Conservation (phyloP, 2,888 invertebrate genomes). For the Volucella zonaria region DNA sequence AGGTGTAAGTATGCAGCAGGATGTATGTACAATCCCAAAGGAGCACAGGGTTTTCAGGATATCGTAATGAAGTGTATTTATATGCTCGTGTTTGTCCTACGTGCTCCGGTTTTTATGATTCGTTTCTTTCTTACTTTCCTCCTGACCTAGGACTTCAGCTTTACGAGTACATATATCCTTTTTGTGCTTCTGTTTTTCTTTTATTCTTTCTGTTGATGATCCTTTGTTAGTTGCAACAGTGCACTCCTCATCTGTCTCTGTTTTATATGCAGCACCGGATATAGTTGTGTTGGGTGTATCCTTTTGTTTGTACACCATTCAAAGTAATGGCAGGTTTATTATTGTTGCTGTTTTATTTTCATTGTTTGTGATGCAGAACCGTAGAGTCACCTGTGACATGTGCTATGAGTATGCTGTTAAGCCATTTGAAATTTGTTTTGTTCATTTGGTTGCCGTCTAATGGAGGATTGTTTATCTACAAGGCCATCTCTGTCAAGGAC, state of each 20-base stretch:
- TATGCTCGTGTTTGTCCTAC: slow-evolving; percentile 70
- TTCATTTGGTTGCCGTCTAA: slow-evolving; percentile 56
- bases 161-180: background rate
- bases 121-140: slow-evolving; percentile 45
- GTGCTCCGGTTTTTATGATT: slow-evolving; percentile 73
- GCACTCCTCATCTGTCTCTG: slow-evolving; percentile 14
- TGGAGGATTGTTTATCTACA: slow-evolving; percentile 56
- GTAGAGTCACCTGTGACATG: slow-evolving; percentile 26
- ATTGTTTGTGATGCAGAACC: slow-evolving; percentile 43
- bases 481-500: slow-evolving; percentile 55
- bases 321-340: slow-evolving; percentile 52
- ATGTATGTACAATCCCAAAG: slow-evolving; percentile 26
- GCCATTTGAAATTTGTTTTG: slow-evolving; percentile 40
- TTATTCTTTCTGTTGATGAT: slow-evolving; percentile 36
- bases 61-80: slow-evolving; percentile 74
- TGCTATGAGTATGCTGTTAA: slow-evolving; percentile 12
- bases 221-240: slow-evolving; percentile 45
- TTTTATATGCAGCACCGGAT: slow-evolving; percentile 45
- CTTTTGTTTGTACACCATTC: slow-evolving; percentile 44
- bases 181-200: slow-evolving; percentile 11
- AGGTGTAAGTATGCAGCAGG: background rate
- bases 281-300: slow-evolving; percentile 26
- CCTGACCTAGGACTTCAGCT: slow-evolving; percentile 54
- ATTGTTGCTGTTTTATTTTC: slow-evolving; percentile 22
- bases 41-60: slow-evolving; percentile 65